Evolutionary conservation across 2,113 vertebrate species (phyloP).

Genomic region (Upupa epops): DNA sequence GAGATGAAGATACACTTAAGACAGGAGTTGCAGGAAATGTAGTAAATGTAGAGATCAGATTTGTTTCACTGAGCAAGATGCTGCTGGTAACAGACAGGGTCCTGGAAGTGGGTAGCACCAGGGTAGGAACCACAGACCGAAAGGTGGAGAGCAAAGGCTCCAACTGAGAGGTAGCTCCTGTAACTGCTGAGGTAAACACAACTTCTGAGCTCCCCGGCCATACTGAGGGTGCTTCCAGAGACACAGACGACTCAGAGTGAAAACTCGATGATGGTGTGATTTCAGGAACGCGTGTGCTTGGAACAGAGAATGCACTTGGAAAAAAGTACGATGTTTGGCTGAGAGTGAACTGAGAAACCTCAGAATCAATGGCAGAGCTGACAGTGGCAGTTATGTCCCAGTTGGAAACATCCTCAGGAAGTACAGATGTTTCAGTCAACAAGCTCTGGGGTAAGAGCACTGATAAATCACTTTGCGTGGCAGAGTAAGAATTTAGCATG

Average conservation of each 20-base stretch:
- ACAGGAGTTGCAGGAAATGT: slow-evolving; percentile 25
- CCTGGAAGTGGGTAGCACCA: slow-evolving; percentile 24
- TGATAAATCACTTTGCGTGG: neutral
- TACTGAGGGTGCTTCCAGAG: slow-evolving; percentile 32
- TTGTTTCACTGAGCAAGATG: neutral
- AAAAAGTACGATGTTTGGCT: slow-evolving; percentile 29
- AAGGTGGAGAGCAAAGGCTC: slow-evolving; percentile 34
- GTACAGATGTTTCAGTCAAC: neutral
- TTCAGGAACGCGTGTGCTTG: neutral
- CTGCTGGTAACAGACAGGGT: slow-evolving; percentile 38
- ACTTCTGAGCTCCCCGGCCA: slow-evolving; percentile 22
- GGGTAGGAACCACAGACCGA: neutral
- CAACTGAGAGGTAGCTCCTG: slow-evolving; percentile 71
- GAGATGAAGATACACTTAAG: slow-evolving; percentile 10
- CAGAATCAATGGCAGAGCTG: neutral
- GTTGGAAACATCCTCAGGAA: neutral
- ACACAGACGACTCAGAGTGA: neutral
- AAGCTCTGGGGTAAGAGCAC: slow-evolving; percentile 34
- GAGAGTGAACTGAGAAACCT: slow-evolving; percentile 9
- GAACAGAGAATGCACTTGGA: neutral
- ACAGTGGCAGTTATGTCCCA: neutral
- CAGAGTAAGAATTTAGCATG: neutral
- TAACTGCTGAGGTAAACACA: slow-evolving; percentile 69
- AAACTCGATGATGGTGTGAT: neutral
- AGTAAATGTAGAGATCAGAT: slow-evolving; percentile 35